Base-by-base conservation (phyloP, 2,888 invertebrate species). In the Lingula anatina region DNA sequence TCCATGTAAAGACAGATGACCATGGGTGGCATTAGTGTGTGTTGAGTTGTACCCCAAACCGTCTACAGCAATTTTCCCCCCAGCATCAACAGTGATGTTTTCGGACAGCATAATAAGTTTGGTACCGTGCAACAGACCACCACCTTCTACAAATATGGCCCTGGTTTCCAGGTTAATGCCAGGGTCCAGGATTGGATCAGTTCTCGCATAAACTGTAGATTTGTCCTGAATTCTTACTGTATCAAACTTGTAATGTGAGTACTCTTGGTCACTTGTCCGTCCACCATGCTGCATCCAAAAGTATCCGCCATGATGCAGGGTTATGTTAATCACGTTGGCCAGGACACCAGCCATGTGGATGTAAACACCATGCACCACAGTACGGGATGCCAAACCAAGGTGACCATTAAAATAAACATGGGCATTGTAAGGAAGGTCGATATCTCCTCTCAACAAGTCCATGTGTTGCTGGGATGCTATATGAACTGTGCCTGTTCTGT, bases 271-370 rank as follows among this genome's bases (percentile, higher is more conserved):
- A 2, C 42, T 31, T 1, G 65, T 67, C 3, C 54, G 48, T 12
- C 67, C 67, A 12, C 67, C 67, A 51, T 65, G 59, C 48, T 64
- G 60, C 15, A 65, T 53, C 67, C 67, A 67, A 5, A 67, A 45
- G 44, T 60, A 64, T 9, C 66, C 67, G 28, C 60, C 60, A 31
- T 63, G 66, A 31, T 64, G 64, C 4, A 68, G 49, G 0, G 65
- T 66, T 2, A 68, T 45, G 49, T 68, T 65, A 27, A 50, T 45
- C 0, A 68, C 54, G 51, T 66, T 60, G 20, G 63, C 60, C 44
- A 68, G 50, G 24, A 55, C 53, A 5, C 67, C 67, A 26, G 53
- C 55, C 9, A 66, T 51, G 52, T 66, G 65, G 7, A 68, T 60
- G 51, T 66, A 63, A 5, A 68, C 63, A 15, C 55, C 66, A 50